These are phyloP conservation scores for Delichon dasypus DNA, from an alignment of 2,797 vertebrate genomes.

Conservation along the genomic window DNA sequence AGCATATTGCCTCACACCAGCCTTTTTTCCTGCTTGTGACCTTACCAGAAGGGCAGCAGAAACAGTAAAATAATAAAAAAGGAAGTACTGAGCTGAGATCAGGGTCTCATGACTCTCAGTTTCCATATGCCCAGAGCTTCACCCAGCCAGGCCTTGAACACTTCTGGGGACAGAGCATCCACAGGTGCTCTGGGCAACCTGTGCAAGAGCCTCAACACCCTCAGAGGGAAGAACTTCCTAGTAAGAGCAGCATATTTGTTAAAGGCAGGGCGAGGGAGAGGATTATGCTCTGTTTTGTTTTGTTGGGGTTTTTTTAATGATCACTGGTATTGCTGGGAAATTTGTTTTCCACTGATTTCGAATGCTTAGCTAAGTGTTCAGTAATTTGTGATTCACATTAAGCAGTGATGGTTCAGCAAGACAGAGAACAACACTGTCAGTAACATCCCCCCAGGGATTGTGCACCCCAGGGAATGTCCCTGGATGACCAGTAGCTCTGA, in stretches of 20 bases:
- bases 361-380: neutral
- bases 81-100: neutral
- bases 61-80: neutral
- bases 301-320: neutral
- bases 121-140: neutral
- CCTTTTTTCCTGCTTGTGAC: neutral
- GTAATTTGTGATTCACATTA: neutral
- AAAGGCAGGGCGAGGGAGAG: neutral
- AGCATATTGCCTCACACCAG: neutral
- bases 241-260: neutral
- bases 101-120: neutral
- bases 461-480: neutral
- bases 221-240: neutral
- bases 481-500: neutral
- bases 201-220: neutral
- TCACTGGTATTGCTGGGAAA: neutral
- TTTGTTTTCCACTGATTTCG: neutral
- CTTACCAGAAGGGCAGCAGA: neutral
- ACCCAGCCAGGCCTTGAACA: neutral
- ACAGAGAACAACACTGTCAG: rapidly evolving
- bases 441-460: neutral
- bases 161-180: neutral
- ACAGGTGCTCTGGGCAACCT: neutral
- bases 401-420: neutral
- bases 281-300: neutral